Evolutionary conservation across 1,140 invertebrate species (phyloP).

Genomic region (Drosophila obscura): DNA sequence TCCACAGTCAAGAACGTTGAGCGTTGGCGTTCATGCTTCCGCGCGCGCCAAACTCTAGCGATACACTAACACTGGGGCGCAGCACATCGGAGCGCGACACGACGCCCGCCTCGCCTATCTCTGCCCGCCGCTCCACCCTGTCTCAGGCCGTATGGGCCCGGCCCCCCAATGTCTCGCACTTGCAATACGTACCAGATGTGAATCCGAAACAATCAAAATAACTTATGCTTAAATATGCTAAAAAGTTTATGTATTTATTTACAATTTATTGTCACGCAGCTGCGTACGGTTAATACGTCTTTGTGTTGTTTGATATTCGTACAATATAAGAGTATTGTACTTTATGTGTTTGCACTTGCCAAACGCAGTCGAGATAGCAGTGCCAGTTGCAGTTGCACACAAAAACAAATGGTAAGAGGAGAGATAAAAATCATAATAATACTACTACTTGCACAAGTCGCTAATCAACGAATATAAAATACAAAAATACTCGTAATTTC

Average conservation of each 20-base stretch:
- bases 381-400: constrained; percentile 1
- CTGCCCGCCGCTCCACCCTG: background rate
- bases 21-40: constrained; percentile 12
- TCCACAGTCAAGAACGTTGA: constrained; percentile 10
- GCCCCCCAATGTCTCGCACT: background rate
- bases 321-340: background rate
- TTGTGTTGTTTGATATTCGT: background rate
- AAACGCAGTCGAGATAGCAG: constrained; percentile 16
- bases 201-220: background rate
- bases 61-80: constrained; percentile 42
- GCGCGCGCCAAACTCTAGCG: constrained; percentile 52
- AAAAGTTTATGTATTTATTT: constrained; percentile 13
- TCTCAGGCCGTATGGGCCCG: background rate
- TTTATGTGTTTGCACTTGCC: constrained; percentile 22
- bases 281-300: constrained; percentile 14
- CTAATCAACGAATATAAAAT: constrained; percentile 8
- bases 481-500: constrained; percentile 22
- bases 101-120: constrained; percentile 5
- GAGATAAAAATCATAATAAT: constrained; percentile 35
- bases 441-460: constrained; percentile 27
- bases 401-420: background rate
- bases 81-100: constrained; percentile 21
- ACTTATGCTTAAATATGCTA: constrained; percentile 3
- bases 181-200: too few relatives aligned
- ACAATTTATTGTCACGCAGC: constrained; percentile 30